Base-by-base conservation (phyloP, 2,888 invertebrate species). In the Lycophotia porphyrea region DNA sequence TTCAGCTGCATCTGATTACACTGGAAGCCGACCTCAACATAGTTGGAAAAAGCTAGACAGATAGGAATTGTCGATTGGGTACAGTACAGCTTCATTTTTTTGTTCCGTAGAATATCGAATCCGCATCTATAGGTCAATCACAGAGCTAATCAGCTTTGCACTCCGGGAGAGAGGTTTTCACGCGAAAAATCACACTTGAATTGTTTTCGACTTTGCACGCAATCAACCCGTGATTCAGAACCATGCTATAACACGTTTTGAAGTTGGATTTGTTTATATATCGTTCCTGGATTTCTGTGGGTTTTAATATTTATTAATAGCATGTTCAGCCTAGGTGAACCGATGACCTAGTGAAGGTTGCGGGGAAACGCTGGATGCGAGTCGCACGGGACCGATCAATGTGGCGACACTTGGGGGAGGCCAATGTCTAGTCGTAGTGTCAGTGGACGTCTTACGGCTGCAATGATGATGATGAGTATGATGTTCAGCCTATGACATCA, bases 141-240 rank as follows among this genome's bases (percentile, higher is more conserved):
- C 27, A 8, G 15, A 47, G 34, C 78, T 82, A 82, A 80, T 82
- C 65, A 66, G 44, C 21, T 82, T 79, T 65, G 68, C 77, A 44
- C 68, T 52, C n/a, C 36, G 15, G 36, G 15, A 58, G n/a, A 49
- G 44, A 42, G 66, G 34, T 55, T 82, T 76, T 76, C 49, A 44
- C 68, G 42, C 52, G 68, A 69, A 82, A 79, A 79, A 82, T 82
- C 77, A 34, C 18, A 65, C 64, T 24, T 13, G 49, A 27, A 76
- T 76, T 76, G 79, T 82, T 82, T 31, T 39, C 42, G 67, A 58
- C 36, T 44, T 15, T 2, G 42, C 15, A 52, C 27, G 77, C 79
- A 79, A 79, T 79, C 77, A 82, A 65, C 66, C 11, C 36, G 13
- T 31, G 68, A 60, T 76, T 79, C 77, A 82, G 18, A n/a, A 31